Evolutionary conservation across 2,888 invertebrate species (phyloP), one percentile per base, ranked within the genome.

Genomic region (Scaptomyza caliginosa): DNA sequence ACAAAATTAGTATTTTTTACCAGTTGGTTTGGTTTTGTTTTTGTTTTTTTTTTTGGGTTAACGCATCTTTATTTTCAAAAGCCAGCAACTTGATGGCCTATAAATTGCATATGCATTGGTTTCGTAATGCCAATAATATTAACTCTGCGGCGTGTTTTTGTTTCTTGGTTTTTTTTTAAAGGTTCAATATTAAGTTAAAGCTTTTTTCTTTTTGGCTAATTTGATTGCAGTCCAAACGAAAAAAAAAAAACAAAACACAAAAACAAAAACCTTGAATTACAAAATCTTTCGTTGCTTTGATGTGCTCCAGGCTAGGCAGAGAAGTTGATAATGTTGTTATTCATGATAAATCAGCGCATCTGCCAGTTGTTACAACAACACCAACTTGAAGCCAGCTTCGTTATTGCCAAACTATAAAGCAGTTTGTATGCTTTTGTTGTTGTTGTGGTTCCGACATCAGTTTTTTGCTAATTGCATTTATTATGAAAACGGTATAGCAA

Each of bases 211-310:
- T 57, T 55, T 54, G 38, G 62, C 67, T 38, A 63, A 67, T 77
- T 73, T 80, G 74, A 49, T 60, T 78, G 76, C 83, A 77, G 67
- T 77, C 42, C 24, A 21, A 51, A 23, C 16, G 23, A 49, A 28
- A 46, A 28, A 10, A 6, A 11, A 1, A 46, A 8, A n/a, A 63
- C 26, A 43, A 60, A 26, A 13, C 43, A 46, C 21, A 46, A 56
- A 23, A 24, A 40, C 36, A 55, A 68, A 81, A 81, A 86, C 81
- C 86, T 82, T 86, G 82, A 86, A 83, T 86, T 86, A 77, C 72
- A 84, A 82, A 86, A 83, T 86, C 74, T 70, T 72, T 51, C 39
- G 49, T 45, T 57, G 67, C 58, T 40, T 36, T 45, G 16, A 11
- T 42, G 82, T 45, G 77, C 68, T 68, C 74, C 78, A 75, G 81